A percentile compares a stretch with the other conserved stretches of the same genome.
Conservation (phyloP, 2,113 vertebrate species). For the Planiliza haematocheilus region DNA sequence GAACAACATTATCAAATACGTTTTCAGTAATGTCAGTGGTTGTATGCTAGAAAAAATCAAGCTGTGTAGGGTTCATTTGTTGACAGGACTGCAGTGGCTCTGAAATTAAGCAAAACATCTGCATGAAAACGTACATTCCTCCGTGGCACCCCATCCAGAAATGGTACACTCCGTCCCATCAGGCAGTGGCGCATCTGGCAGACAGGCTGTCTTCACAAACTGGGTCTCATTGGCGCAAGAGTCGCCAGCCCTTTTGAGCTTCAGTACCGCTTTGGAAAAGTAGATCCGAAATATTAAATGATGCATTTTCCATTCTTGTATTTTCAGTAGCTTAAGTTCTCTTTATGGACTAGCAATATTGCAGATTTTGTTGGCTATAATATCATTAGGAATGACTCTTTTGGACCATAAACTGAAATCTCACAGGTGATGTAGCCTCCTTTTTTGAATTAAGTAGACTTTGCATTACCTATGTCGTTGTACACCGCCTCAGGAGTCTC, state of each 20-base stretch:
- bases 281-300: not conserved
- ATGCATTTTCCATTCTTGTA: not conserved
- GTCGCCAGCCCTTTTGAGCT: conserved; percentile 83
- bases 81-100: not conserved
- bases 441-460: too few relatives aligned
- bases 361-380: too few relatives aligned
- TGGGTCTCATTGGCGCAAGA: conserved; percentile 91
- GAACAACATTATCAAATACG: not conserved
- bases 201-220: conserved; percentile 89
- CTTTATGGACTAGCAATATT: too few relatives aligned
- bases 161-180: conserved; percentile 88
- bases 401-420: too few relatives aligned
- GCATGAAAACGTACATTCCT: conserved; percentile 69
- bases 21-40: too few relatives aligned
- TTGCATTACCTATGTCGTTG: conserved; percentile 91
- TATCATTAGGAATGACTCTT: too few relatives aligned
- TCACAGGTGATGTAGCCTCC: too few relatives aligned
- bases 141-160: conserved; percentile 93
- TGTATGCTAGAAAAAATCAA: too few relatives aligned
- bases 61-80: too few relatives aligned
- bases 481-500: conserved; percentile 71
- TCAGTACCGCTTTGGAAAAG: conserved; percentile 86
- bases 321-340: not conserved
- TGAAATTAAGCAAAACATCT: not conserved
- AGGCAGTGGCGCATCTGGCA: conserved; percentile 83